Evolutionary conservation across 2,888 invertebrate genomes (phyloP), one percentile per base, ranked within the genome.

Genomic region (Embidobia sp.): DNA sequence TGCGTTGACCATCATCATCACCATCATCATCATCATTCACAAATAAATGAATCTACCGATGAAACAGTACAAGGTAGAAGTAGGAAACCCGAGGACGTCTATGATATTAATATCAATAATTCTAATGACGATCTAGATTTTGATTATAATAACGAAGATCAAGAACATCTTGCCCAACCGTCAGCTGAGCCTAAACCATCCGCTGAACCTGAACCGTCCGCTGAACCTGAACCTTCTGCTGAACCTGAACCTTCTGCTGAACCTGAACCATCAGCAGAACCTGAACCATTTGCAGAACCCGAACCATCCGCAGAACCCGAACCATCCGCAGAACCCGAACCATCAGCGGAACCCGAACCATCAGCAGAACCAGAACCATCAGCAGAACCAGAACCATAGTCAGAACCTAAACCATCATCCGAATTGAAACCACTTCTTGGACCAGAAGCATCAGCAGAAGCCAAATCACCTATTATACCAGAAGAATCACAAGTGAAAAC

Each of bases 1-100:
- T 93, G 92, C 74, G 79, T 88, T 31, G 81, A 85, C 18, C 80
- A 82, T 2, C 81, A 81, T 59, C 85, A 87, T 15, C 57, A 67
- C 67, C 1, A 31, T 64, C 1, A 66, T 0, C 82, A 80, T 27
- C 18, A 49, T 5, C 33, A 51, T 22, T 22, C n/a, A n/a, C n/a
- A n/a, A n/a, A 53, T 26, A 15, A 67, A 37, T 49, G 55, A 78
- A 10, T 57, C 48, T 8, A 72, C 79, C 19, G 85, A 86, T 53
- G 80, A 63, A 37, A 37, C 79, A 8, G 84, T 85, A 31, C 86
- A 87, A 69, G 88, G 86, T 15, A 85, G 88, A 73, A 87, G 88
- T 40, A 81, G 83, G 48, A 81, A 82, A 10, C 84, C 84, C 11
- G 84, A 84, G n/a, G 79, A 80, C 3, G 64, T 73, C 16, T 79